Base-by-base conservation (phyloP, 2,113 vertebrate genomes). In the Xerus inauris region DNA sequence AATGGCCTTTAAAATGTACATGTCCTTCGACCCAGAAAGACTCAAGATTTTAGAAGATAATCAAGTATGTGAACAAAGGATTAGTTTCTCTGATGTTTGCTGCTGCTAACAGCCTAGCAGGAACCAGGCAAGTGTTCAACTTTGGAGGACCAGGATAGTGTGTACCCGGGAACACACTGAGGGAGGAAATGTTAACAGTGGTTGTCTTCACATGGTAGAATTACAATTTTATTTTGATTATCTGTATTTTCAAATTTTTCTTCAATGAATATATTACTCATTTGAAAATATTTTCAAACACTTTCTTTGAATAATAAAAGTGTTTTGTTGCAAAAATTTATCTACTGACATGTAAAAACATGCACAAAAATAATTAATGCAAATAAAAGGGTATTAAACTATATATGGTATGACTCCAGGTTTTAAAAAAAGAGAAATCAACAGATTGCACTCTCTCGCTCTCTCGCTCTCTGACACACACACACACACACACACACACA, bases 161-260 rank as follows among this genome's bases (percentile, higher is more conserved):
- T 47, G 19, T 17, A 42, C 32, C 82, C 59, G 54, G 47, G 17
- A 47, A 93, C 22, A 93, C 22, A 82, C 26, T 11, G 38, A 81
- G 82, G 65, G 40, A 62, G 17, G 83, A 73, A 30, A 62, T 54
- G 17, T 40, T 51, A 45, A 64, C 26, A 35, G 26, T 26, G 54
- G 6, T n/a, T 42, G 47, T 73, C 32, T 84, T n/a, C 47, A 9
- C 16, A 1, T 20, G 32, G 14, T 35, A 6, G n/a, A 86, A 49
- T 49, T 73, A 42, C 8, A 38, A 38, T 80, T 93, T 94, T 64
- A 51, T 67, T 88, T 81, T 59, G 26, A 42, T 67, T 28, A 24
- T 45, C 30, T 81, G 6, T 59, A 75, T 90, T 86, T 94, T 94
- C 65, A 64, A 40, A 42, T 54, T 87, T 95, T 96, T 79, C 77